A percentile compares a stretch with the other conserved stretches of the same genome.
These are phyloP conservation scores for Melieria omissa DNA, from an alignment of 2,888 invertebrate genomes.

Conservation along the genomic window DNA sequence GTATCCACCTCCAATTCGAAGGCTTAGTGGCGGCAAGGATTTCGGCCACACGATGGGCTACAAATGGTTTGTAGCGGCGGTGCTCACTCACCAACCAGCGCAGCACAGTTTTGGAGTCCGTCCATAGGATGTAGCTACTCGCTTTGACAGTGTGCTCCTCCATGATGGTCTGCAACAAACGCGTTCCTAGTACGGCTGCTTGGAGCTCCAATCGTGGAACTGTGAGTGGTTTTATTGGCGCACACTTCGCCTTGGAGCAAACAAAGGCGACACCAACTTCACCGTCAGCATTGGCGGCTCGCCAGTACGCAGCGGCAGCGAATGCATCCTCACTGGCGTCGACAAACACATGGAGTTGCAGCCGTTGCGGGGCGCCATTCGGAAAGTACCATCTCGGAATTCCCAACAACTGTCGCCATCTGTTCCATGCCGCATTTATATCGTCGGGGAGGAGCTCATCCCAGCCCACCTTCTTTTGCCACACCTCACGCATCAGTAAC, in stretches of 20 bases:
- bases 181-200: constrained; percentile 36
- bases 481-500: too few relatives aligned
- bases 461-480: constrained; percentile 1
- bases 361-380: constrained; percentile 5
- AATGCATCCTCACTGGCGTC: constrained; percentile 45
- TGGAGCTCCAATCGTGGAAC: constrained; percentile 36
- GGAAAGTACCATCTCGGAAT: constrained; percentile 26
- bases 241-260: constrained; percentile 39
- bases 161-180: constrained; percentile 24
- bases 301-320: constrained; percentile 43
- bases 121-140: constrained; percentile 19
- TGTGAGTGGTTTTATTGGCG: constrained; percentile 35
- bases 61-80: constrained; percentile 31
- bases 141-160: constrained; percentile 31
- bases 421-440: constrained; percentile 15
- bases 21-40: constrained; percentile 38
- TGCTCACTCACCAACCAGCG: constrained; percentile 24
- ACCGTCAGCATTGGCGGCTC: constrained; percentile 22
- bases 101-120: constrained; percentile 29
- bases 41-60: constrained; percentile 42
- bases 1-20: constrained; percentile 48
- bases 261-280: constrained; percentile 36
- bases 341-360: constrained; percentile 40
- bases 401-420: constrained; percentile 13
- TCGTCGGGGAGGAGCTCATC: constrained; percentile 11